Evolutionary conservation across 2,888 invertebrate species (phyloP).

Genomic region (Lasioglossum zephyrum): DNA sequence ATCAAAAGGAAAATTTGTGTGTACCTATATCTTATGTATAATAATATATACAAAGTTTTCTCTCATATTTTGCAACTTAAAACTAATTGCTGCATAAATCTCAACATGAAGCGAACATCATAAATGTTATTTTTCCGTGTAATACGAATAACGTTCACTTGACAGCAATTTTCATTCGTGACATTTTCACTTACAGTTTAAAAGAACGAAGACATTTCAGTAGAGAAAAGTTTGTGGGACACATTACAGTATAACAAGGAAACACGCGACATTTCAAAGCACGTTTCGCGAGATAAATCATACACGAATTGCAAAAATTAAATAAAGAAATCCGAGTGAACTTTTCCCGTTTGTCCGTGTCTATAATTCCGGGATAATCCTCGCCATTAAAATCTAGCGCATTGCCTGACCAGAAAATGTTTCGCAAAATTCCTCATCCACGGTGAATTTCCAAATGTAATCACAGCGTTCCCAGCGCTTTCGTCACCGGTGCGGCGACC

Average conservation of each 20-base stretch:
- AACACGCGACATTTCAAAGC: not conserved
- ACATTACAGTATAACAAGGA: not conserved
- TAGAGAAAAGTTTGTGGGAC: too few relatives aligned
- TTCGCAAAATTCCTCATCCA: slow-evolving; percentile 8
- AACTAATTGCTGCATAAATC: too few relatives aligned
- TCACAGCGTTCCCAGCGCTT: slow-evolving; percentile 8
- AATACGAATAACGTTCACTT: too few relatives aligned
- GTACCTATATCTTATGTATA: too few relatives aligned
- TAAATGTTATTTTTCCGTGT: too few relatives aligned
- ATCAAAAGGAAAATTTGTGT: too few relatives aligned
- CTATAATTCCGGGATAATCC: not conserved
- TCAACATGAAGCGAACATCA: too few relatives aligned
- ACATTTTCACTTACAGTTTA: too few relatives aligned
- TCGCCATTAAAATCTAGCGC: not conserved
- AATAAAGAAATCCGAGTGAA: not conserved
- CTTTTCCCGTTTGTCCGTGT: not conserved
- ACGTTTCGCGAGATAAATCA: not conserved
- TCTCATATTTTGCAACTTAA: too few relatives aligned
- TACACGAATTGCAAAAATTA: not conserved
- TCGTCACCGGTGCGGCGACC: not conserved
- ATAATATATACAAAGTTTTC: too few relatives aligned
- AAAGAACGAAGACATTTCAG: too few relatives aligned
- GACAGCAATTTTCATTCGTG: too few relatives aligned
- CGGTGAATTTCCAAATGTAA: slow-evolving; percentile 1
- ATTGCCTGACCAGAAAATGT: slow-evolving; percentile 1